Conservation (phyloP, 2,113 vertebrate genomes). For the Bos indicus region DNA sequence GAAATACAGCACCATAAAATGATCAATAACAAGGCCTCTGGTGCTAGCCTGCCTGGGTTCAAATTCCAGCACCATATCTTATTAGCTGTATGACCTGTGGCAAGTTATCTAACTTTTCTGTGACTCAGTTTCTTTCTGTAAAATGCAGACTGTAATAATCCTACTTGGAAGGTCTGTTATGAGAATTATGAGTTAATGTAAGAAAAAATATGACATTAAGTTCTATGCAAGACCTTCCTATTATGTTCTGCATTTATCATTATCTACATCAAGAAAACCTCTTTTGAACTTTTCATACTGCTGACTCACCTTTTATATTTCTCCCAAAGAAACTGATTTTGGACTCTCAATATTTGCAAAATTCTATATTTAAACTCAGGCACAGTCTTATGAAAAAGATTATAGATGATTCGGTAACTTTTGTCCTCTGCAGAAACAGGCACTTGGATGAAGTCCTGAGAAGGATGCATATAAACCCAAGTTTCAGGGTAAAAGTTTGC, state of each 20-base stretch:
- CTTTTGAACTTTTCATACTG: not conserved
- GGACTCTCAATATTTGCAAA: slow-evolving; percentile 94
- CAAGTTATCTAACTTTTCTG: not conserved
- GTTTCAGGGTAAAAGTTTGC: slow-evolving; percentile 96
- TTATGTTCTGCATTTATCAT: not conserved
- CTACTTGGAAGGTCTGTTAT: not conserved
- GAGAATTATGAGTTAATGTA: not conserved
- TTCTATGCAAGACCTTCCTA: not conserved
- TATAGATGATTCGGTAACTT: slow-evolving; percentile 97
- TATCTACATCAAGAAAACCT: not conserved
- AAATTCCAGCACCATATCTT: not conserved
- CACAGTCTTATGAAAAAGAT: slow-evolving; percentile 99
- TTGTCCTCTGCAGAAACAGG: slow-evolving; percentile 95
- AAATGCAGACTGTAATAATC: not conserved
- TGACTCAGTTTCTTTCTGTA: not conserved
- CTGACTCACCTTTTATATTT: slow-evolving; percentile 96
- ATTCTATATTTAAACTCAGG: slow-evolving; percentile 98
- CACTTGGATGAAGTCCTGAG: slow-evolving; percentile 98
- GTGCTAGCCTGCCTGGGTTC: not conserved
- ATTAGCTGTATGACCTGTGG: not conserved
- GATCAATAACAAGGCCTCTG: not conserved
- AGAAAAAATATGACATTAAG: not conserved
- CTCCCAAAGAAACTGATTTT: slow-evolving; percentile 99
- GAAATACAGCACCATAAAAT: not conserved
- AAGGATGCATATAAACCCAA: slow-evolving; percentile 93